Evolutionary conservation across 2,797 vertebrate species (phyloP).

Genomic region (Gephyroberyx darwinii): DNA sequence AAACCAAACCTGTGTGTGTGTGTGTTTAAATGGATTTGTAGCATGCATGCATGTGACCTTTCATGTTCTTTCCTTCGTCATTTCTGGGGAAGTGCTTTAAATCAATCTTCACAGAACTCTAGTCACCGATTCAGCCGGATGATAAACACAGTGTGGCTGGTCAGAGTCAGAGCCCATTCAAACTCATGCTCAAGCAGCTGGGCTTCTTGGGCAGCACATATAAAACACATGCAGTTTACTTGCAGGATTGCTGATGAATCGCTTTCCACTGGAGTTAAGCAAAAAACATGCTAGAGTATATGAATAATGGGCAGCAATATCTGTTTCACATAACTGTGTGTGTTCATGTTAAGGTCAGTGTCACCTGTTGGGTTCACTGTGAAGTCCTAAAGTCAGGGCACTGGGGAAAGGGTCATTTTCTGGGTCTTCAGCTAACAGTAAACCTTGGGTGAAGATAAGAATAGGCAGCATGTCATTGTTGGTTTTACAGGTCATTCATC

Average conservation of each 20-base stretch:
- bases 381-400: slow-evolving; percentile 9
- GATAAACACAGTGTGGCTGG: background rate
- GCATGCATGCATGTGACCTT: background rate
- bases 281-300: background rate
- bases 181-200: background rate
- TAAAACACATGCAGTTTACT: too few relatives aligned
- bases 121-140: background rate
- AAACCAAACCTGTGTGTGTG: slow-evolving; percentile 1
- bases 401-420: slow-evolving; percentile 40
- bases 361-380: background rate
- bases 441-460: slow-evolving; percentile 55
- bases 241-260: too few relatives aligned
- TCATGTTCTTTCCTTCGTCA: background rate
- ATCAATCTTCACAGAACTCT: background rate
- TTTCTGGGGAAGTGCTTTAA: background rate
- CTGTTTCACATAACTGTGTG: background rate
- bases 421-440: background rate
- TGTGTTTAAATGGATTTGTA: slow-evolving; percentile 17
- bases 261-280: too few relatives aligned
- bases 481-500: slow-evolving; percentile 58
- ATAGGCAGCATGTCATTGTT: slow-evolving; percentile 21
- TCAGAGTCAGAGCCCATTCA: background rate
- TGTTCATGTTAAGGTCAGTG: slow-evolving; percentile 13
- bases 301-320: background rate
- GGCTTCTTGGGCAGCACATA: background rate